These are phyloP conservation scores for Calypte anna DNA, from an alignment of 2,113 vertebrate genomes.

Conservation along the genomic window DNA sequence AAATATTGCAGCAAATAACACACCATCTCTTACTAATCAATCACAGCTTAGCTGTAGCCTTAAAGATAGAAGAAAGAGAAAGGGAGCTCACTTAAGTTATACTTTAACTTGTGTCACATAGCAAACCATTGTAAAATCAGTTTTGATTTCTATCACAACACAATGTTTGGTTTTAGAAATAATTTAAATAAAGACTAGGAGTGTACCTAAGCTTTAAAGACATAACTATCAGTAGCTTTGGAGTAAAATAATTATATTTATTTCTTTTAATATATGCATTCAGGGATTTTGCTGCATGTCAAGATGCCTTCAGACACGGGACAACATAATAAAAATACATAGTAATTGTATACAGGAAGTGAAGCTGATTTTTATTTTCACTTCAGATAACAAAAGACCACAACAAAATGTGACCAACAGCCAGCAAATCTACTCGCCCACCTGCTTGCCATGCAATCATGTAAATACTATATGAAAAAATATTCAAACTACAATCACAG, in stretches of 20 bases:
- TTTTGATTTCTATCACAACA: neutral
- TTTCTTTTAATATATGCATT: neutral
- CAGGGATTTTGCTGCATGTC: neutral
- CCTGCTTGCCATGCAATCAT: neutral
- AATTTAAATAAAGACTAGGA: neutral
- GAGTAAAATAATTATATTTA: neutral
- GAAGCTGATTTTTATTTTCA: neutral
- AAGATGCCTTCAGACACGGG: neutral
- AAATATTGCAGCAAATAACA: neutral
- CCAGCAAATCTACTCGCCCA: neutral
- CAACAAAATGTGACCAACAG: neutral
- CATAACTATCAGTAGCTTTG: neutral
- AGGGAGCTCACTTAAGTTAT: neutral
- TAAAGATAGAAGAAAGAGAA: neutral
- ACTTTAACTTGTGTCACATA: neutral
- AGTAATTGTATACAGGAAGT: neutral
- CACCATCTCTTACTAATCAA: neutral
- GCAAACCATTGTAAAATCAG: neutral
- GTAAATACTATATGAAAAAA: slow-evolving; percentile 12
- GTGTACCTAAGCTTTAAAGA: neutral
- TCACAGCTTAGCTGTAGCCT: neutral
- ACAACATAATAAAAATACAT: neutral
- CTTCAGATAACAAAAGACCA: neutral
- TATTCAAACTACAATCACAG: neutral
- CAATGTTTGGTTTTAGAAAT: neutral